These are phyloP conservation scores for Chelonoidis abingdonii DNA, from an alignment of 2,113 vertebrate genomes.

Conservation along the genomic window DNA sequence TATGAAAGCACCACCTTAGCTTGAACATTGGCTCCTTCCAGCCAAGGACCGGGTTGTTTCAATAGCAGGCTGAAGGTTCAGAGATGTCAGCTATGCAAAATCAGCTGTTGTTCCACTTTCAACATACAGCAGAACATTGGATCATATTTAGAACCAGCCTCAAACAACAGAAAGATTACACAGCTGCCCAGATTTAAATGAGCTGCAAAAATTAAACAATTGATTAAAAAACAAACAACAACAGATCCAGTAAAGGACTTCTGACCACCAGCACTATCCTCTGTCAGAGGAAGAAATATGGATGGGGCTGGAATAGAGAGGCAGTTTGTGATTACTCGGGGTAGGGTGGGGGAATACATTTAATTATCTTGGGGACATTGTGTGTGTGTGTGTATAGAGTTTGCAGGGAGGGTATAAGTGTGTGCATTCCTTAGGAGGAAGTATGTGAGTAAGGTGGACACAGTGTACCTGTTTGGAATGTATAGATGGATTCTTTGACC, in stretches of 20 bases:
- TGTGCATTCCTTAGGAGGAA: background rate
- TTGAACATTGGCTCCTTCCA: background rate
- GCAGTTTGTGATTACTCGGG: background rate
- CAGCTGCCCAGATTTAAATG: background rate
- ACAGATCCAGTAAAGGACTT: background rate
- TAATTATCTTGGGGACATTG: background rate
- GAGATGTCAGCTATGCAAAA: background rate
- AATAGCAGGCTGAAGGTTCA: background rate
- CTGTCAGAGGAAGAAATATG: background rate
- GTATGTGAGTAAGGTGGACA: background rate
- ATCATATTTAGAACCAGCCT: background rate
- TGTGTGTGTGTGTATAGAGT: background rate
- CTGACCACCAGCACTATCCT: background rate
- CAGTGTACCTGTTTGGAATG: background rate
- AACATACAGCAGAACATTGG: background rate
- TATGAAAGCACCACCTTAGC: background rate
- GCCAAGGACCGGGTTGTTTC: background rate
- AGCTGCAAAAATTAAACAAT: background rate
- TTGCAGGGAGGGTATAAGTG: background rate
- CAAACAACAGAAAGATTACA: background rate
- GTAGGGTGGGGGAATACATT: background rate
- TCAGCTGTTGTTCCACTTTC: background rate
- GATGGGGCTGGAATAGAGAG: background rate
- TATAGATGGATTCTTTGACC: background rate
- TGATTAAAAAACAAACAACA: background rate